phyloP scores from a whole-genome alignment of 2,797 vertebrate genomes.

The Phrynocephalus vlangalii region DNA sequence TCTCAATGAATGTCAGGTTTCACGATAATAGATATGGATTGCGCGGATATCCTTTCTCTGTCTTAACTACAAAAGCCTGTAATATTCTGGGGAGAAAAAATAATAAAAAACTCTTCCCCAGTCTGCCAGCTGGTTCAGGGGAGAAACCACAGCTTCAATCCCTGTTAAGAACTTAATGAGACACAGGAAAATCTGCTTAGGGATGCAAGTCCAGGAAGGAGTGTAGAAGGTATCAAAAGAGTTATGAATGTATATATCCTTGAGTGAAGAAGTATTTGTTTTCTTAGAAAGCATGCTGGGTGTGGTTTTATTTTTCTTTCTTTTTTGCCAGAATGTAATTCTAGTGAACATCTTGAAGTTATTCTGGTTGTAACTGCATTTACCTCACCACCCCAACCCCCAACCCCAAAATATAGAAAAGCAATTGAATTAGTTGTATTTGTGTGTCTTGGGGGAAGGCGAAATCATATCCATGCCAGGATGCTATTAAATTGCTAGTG shows the following conservation, averaged over 20 bases:
- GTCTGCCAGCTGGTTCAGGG: background rate
- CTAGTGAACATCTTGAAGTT: constrained; percentile 18
- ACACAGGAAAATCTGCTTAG: constrained; percentile 4
- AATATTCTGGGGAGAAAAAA: background rate
- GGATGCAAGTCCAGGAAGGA: background rate
- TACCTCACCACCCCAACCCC: background rate
- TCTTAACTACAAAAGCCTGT: too few relatives aligned
- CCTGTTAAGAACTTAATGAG: constrained; percentile 3
- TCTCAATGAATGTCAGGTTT: too few relatives aligned
- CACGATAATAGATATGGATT: too few relatives aligned
- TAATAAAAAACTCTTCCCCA: background rate
- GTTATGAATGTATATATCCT: background rate
- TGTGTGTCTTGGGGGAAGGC: background rate
- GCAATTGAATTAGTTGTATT: constrained; percentile 18
- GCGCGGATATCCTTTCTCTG: too few relatives aligned
- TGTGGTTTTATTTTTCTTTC: too few relatives aligned
- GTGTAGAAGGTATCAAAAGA: constrained; percentile 13
- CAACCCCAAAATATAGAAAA: constrained; percentile 25
- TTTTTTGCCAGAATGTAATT: background rate
- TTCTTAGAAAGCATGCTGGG: background rate
- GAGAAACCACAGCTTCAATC: background rate
- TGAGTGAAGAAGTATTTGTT: constrained; percentile 19
- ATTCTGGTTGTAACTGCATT: constrained; percentile 1
- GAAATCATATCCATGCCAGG: constrained; percentile 26
- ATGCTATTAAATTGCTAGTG: constrained; percentile 13